phyloP scores from a whole-genome alignment of 2,888 invertebrate genomes.

The Ephialtes manifestator region DNA sequence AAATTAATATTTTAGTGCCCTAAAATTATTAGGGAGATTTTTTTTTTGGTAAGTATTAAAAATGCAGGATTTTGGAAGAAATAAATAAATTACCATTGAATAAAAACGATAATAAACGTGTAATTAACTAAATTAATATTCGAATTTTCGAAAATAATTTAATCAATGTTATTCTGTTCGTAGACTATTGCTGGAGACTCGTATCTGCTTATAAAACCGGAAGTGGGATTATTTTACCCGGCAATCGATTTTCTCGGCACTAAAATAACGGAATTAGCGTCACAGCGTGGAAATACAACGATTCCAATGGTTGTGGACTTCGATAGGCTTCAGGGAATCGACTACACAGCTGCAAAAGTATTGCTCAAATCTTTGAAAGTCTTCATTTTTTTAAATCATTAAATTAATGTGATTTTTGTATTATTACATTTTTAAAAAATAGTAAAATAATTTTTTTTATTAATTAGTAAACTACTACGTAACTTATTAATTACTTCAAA shows the following conservation, averaged over 20 bases:
- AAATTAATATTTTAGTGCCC: no score
- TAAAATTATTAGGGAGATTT: no score
- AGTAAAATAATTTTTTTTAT: slow-evolving; percentile 1
- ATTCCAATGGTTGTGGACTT: slow-evolving; percentile 90
- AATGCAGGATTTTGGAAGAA: no score
- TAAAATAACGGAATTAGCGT: slow-evolving; percentile 87
- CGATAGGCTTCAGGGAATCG: slow-evolving; percentile 88
- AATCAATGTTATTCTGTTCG: slow-evolving; percentile 60
- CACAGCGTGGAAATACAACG: slow-evolving; percentile 84
- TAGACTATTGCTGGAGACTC: slow-evolving; percentile 86
- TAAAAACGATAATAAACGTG: not conserved
- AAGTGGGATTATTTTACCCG: slow-evolving; percentile 90
- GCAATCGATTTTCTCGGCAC: slow-evolving; percentile 89
- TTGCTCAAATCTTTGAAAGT: slow-evolving; percentile 49
- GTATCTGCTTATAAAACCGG: slow-evolving; percentile 89
- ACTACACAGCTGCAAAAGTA: slow-evolving; percentile 90
- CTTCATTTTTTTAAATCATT: slow-evolving; percentile 9
- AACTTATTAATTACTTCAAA: no score
- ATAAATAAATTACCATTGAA: no score
- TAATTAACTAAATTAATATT: not conserved
- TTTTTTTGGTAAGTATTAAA: no score
- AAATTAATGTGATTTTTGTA: not conserved
- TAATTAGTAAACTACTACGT: no score
- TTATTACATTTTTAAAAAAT: not conserved
- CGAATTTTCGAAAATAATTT: no score